A percentile compares a stretch with the other conserved stretches of the same genome.
Conservation (phyloP, 2,888 invertebrate genomes). For the Ennomos fuscantarius region DNA sequence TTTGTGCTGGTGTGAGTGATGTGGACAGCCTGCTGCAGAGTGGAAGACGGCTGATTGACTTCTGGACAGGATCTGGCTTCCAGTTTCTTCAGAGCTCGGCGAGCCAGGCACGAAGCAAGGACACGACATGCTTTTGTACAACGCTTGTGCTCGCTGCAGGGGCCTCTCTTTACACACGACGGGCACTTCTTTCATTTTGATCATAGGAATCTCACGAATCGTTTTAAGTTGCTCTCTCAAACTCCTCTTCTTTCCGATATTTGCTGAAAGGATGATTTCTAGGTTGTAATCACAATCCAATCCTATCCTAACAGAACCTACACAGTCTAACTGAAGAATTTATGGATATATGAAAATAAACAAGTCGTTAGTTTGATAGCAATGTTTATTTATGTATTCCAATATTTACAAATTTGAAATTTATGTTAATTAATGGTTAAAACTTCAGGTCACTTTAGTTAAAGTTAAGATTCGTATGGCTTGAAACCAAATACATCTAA, state of each 20-base stretch:
- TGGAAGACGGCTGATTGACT: constrained; percentile 42
- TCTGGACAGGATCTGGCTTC: constrained; percentile 30
- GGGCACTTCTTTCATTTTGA: constrained; percentile 41
- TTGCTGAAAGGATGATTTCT: constrained; percentile 70
- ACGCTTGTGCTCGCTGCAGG: constrained; percentile 22
- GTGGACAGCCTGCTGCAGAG: constrained; percentile 14
- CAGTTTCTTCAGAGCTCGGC: constrained; percentile 8
- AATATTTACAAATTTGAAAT: constrained; percentile 28
- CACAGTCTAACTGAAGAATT: constrained; percentile 3
- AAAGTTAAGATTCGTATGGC: constrained; percentile 23
- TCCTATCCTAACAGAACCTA: constrained; percentile 23
- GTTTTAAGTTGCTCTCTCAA: constrained; percentile 49
- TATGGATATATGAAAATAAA: constrained; percentile 42
- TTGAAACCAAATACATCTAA: constrained; percentile 37
- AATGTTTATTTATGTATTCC: constrained; percentile 45
- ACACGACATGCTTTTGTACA: constrained; percentile 52
- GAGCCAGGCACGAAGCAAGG: constrained; percentile 41
- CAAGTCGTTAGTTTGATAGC: constrained; percentile 13
- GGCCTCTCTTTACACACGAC: constrained; percentile 26
- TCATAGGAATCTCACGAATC: constrained; percentile 43
- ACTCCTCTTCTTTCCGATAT: constrained; percentile 52
- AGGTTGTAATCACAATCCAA: constrained; percentile 55
- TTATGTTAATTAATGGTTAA: constrained; percentile 6
- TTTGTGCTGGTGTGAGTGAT: constrained; percentile 3
- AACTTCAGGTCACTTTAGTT: neutral